Evolutionary conservation across 2,113 vertebrate species (phyloP).

Genomic region (Triplophysa dalaica): DNA sequence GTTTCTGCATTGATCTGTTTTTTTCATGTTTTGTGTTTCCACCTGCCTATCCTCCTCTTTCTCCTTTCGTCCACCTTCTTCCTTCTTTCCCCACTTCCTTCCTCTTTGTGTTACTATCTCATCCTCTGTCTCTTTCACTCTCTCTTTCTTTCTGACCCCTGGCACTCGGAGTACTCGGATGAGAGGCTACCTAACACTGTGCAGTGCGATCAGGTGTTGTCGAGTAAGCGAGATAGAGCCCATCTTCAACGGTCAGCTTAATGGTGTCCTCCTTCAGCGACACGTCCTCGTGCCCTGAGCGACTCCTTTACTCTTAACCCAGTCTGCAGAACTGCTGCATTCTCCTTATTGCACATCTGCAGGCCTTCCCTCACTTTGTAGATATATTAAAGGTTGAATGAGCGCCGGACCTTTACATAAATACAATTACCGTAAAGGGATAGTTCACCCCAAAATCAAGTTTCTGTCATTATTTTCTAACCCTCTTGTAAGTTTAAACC

Average conservation of each 20-base stretch:
- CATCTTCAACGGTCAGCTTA: constrained; percentile 78
- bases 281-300: constrained; percentile 68
- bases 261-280: constrained; percentile 70
- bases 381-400: neutral
- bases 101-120: constrained; percentile 11
- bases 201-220: constrained; percentile 80
- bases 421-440: no score
- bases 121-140: constrained; percentile 28
- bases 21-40: neutral
- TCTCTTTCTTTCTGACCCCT: constrained; percentile 72
- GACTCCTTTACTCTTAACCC: constrained; percentile 28
- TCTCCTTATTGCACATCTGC: constrained; percentile 6
- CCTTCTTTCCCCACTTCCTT: constrained; percentile 13
- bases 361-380: neutral
- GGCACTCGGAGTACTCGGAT: constrained; percentile 72
- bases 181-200: constrained; percentile 75
- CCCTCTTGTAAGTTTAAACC: no score
- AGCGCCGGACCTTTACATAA: neutral
- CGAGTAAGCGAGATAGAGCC: constrained; percentile 74
- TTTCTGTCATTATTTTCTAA: no score
- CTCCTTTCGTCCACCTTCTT: neutral
- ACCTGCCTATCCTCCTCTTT: neutral
- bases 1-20: neutral
- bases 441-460: no score
- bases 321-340: constrained; percentile 6